Base-by-base conservation (phyloP, 1,140 invertebrate genomes). In the Drosophila simulans region DNA sequence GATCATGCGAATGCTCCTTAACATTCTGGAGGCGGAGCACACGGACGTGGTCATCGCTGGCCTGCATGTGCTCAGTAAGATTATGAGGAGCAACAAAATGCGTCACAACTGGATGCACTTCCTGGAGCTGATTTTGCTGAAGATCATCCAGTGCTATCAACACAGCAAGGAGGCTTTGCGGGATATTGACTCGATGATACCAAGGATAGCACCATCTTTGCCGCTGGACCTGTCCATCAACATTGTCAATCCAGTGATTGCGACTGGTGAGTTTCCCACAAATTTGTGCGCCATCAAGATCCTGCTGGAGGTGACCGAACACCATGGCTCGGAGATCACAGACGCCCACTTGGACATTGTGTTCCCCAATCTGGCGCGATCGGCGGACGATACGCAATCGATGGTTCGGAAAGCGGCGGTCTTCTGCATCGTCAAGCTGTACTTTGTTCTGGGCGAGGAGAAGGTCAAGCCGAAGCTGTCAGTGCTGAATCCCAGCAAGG, bases 261-360 rank as follows among this genome's bases (percentile, higher is more conserved):
- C 95, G 22, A 97, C 97, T 5, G 96, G 95, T 81, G 95, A 96
- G 27, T 97, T 95, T 93, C 97, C 98, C 1, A 94, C 96, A 66
- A 97, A 97, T 88, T 94, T 98, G 89, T 97, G 97, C 73, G 97
- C 97, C 48, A 96, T 99, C 25, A 99, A 99, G 94, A 97, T 98
- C 94, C 94, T 98, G 54, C 97, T 96, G 0, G 97, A 97, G 93
- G 94, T 98, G 15, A 95, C 97, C 34, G 95, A 97, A 90, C 94
- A 95, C 48, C 93, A 95, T 75, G 94, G 95, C 2, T 82, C 93
- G 13, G 94, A 96, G 59, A 94, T 95, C 5, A 95, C 96, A 31
- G 95, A 97, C 80, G 94, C 95, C 51, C 94, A 95, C 83, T 93
- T 98, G 43, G 93, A 95, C 1, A 95, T 95, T 68, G 94, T 98